Percentiles rank a stretch among this genome's conserved stretches.
Conservation (phyloP, 2,888 invertebrate genomes). For the Linhomoeus sp. region DNA sequence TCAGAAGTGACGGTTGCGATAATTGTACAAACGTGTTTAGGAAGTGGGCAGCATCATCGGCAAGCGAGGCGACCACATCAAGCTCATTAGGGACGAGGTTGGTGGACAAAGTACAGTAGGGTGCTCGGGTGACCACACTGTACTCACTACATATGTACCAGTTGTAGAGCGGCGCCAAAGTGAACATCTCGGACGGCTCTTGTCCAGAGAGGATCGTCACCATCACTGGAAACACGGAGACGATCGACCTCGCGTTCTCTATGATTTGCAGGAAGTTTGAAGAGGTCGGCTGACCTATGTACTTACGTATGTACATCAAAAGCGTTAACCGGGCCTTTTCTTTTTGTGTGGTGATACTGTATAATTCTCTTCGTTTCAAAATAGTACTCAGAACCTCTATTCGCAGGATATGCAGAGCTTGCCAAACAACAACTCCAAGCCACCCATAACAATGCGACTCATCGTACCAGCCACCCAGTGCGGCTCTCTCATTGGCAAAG, state of each 20-base stretch:
- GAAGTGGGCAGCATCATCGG: conserved; percentile 38
- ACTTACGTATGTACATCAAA: too few relatives aligned
- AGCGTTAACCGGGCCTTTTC: too few relatives aligned
- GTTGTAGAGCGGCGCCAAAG: conserved; percentile 90
- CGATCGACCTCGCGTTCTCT: conserved; percentile 94
- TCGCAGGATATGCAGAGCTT: conserved; percentile 21
- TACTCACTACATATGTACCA: background rate
- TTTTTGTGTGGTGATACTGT: too few relatives aligned
- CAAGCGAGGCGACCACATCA: conserved; percentile 92
- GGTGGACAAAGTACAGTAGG: too few relatives aligned
- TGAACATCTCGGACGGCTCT: conserved; percentile 98
- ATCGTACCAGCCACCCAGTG: conserved; percentile 98
- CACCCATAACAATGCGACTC: conserved; percentile 83
- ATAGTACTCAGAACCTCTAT: too few relatives aligned
- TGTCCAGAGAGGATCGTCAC: conserved; percentile 98
- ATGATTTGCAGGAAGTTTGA: conserved; percentile 99
- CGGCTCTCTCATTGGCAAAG: conserved; percentile 96
- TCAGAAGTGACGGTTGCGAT: background rate
- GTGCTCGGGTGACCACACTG: conserved; percentile 23
- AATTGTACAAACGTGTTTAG: conserved; percentile 19
- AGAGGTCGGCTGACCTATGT: conserved; percentile 48
- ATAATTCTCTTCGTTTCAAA: too few relatives aligned
- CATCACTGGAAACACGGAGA: conserved; percentile 84
- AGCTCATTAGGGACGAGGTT: conserved; percentile 98
- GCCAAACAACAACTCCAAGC: conserved; percentile 50